These are phyloP conservation scores for Carettochelys insculpta DNA, from an alignment of 2,113 vertebrate species.

Conservation along the genomic window DNA sequence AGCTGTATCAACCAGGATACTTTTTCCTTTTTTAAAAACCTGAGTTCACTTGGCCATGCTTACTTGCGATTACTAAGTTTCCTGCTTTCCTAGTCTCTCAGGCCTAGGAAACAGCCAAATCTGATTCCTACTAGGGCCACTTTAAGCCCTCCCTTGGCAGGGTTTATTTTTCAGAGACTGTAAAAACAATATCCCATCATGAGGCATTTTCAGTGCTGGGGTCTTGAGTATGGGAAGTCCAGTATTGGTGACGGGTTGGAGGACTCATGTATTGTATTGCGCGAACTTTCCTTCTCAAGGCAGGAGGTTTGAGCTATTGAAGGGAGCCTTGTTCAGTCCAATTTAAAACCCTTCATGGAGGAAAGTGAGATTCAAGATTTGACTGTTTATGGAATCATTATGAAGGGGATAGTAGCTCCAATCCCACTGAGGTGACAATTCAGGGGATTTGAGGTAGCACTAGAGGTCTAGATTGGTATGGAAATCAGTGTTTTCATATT, in stretches of 20 bases:
- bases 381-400: not conserved
- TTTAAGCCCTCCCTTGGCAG: not conserved
- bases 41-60: not conserved
- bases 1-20: not conserved
- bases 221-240: not conserved
- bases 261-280: not conserved
- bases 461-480: not conserved
- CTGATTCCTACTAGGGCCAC: not conserved
- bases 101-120: not conserved
- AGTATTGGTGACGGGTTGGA: not conserved
- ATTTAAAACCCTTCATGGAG: not conserved
- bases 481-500: not conserved
- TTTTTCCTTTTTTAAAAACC: not conserved
- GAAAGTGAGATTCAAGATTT: not conserved
- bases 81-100: not conserved
- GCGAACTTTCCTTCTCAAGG: not conserved
- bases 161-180: not conserved
- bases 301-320: not conserved
- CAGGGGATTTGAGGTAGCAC: not conserved
- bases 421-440: not conserved
- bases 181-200: not conserved
- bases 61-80: not conserved
- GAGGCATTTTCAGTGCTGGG: not conserved
- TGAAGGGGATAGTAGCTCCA: not conserved
- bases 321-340: not conserved